These are phyloP conservation scores for zebrafish (Danio rerio) DNA, from an alignment of 2,113 vertebrate genomes.

Conservation along the genomic window GRCz12tu NC_133198.1:17360001-17360500, in stretches of 20 bases:
- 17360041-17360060: background rate
- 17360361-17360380: background rate
- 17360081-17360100: background rate
- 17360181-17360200: background rate
- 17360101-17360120: background rate
- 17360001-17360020: background rate
- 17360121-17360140: background rate
- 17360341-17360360: background rate
- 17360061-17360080: too few relatives aligned
- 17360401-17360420: background rate
- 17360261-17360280: too few relatives aligned
- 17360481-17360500: background rate
- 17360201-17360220: too few relatives aligned
- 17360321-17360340: background rate
- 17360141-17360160: slow-evolving; percentile 1
- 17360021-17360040: background rate
- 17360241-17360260: too few relatives aligned
- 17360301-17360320: too few relatives aligned
- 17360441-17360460: background rate
- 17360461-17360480: background rate
- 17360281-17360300: background rate
- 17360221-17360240: too few relatives aligned
- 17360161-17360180: background rate
- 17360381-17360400: background rate
- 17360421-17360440: slow-evolving; percentile 10